Percentiles rank a stretch among this genome's conserved stretches.
These are phyloP conservation scores for Arge pagana DNA, from an alignment of 2,888 invertebrate species.

Conservation along the genomic window DNA sequence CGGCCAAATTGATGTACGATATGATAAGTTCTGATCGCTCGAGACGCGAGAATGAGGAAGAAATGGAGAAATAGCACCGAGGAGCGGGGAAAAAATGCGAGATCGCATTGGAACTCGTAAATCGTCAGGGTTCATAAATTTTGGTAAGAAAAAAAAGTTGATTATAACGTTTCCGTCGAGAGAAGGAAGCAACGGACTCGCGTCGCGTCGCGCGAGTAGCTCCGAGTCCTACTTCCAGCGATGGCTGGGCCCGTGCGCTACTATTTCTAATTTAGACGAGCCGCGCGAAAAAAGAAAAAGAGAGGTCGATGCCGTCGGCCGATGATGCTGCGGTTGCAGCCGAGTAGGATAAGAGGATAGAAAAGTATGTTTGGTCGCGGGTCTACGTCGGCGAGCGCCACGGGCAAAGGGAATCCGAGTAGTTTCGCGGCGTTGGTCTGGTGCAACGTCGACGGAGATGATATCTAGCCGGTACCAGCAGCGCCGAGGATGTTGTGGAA, in stretches of 20 bases:
- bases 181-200: no score
- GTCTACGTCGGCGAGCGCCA: neutral
- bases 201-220: no score
- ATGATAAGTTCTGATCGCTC: no score
- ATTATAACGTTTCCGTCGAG: no score
- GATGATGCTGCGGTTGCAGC: constrained; percentile 8
- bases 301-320: neutral
- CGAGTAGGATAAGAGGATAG: constrained; percentile 4
- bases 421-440: neutral
- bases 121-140: no score
- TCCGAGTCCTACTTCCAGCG: constrained; percentile 1
- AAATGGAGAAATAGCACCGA: no score
- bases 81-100: no score
- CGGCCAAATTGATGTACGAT: no score
- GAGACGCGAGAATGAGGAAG: no score
- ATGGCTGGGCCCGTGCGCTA: constrained; percentile 12
- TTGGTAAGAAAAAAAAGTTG: no score
- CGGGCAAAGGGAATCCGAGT: neutral
- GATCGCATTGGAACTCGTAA: no score
- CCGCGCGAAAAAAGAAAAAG: constrained; percentile 5
- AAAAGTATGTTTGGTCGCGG: neutral
- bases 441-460: neutral
- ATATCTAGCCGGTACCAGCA: neutral
- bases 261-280: constrained; percentile 18
- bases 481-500: constrained; percentile 1